Percentiles rank a stretch among this genome's conserved stretches.
phyloP scores from a whole-genome alignment of 2,888 invertebrate genomes.

The Andrena fulva region DNA sequence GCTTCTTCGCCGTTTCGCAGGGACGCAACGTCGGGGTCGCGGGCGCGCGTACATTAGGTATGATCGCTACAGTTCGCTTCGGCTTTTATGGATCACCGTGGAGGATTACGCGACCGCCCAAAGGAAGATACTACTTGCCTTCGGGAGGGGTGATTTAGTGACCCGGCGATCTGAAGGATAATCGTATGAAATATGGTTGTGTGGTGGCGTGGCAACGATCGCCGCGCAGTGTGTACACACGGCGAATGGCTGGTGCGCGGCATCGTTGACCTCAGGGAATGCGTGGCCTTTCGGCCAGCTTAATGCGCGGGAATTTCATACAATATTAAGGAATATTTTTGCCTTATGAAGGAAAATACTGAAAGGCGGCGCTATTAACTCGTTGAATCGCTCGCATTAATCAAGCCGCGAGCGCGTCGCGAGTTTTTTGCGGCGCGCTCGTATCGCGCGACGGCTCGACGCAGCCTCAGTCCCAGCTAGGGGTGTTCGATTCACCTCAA shows the following conservation, averaged over 20 bases:
- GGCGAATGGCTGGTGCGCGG: conserved; percentile 48
- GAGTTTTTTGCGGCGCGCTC: background rate
- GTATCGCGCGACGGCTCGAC: too few species aligned
- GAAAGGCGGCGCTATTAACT: conserved; percentile 58
- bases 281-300: conserved; percentile 59
- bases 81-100: conserved; percentile 48
- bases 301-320: conserved; percentile 66
- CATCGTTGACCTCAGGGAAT: conserved; percentile 69
- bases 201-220: conserved; percentile 49
- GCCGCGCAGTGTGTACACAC: conserved; percentile 44
- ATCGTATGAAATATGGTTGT: conserved; percentile 70
- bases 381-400: conserved; percentile 65
- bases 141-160: conserved; percentile 64
- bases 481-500: too few species aligned
- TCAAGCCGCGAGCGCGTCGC: conserved; percentile 21
- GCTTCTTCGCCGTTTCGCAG: background rate
- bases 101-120: conserved; percentile 48
- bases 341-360: conserved; percentile 41
- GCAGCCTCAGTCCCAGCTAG: background rate
- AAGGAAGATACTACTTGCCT: conserved; percentile 42
- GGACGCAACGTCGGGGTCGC: background rate
- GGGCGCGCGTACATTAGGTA: conserved; percentile 32
- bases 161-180: conserved; percentile 68
- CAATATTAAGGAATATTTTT: conserved; percentile 66
- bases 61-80: conserved; percentile 57